Base-by-base conservation (phyloP, 2,113 vertebrate genomes). In the Zeus faber region DNA sequence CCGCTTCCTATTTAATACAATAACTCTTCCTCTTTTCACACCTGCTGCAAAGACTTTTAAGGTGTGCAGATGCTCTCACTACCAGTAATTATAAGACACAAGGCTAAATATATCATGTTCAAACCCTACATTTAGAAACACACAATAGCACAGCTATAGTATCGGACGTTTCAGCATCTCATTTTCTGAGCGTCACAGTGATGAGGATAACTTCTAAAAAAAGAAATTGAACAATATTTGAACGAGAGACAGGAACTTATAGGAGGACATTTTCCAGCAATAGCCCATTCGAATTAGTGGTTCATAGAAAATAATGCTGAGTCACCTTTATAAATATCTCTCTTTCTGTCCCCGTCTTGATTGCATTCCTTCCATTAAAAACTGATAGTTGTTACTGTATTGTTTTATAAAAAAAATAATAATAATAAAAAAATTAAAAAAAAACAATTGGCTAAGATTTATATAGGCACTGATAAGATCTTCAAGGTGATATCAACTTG, bases 151-250 rank as follows among this genome's bases (percentile, higher is more conserved):
- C 75, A 77, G 72, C 79, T 70, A 67, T 53, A 77, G 70, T 67
- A 76, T 66, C 62, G 56, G 50, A 65, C 48, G 24, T 65, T 76
- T 81, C 80, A 85, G 83, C 80, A 82, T 87, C 51, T 72, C 54
- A 52, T 44, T 29, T 46, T 61, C 23, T 33, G 45, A 71, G 45
- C 61, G 59, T 85, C 83, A 87, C 83, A 85, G 80, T 84, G 71
- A 73, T 24, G 11, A 79, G 79, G 69, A n/a, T n/a, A n/a, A 71
- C 52, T 1, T 65, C 61, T 62, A 70, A 44, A 6, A 59, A 67
- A 46, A 74, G 69, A 24, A 44, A 44, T 20, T 18, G n/a, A 5
- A 37, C 13, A 37, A 29, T 29, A 29, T 37, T 37, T 45, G 58
- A 76, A 3, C n/a, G n/a, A n/a, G n/a, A n/a, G n/a, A n/a, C n/a